A percentile compares a stretch with the other conserved stretches of the same genome.
phyloP scores from a whole-genome alignment of 1,140 invertebrate genomes.

The Aricia agestis region DNA sequence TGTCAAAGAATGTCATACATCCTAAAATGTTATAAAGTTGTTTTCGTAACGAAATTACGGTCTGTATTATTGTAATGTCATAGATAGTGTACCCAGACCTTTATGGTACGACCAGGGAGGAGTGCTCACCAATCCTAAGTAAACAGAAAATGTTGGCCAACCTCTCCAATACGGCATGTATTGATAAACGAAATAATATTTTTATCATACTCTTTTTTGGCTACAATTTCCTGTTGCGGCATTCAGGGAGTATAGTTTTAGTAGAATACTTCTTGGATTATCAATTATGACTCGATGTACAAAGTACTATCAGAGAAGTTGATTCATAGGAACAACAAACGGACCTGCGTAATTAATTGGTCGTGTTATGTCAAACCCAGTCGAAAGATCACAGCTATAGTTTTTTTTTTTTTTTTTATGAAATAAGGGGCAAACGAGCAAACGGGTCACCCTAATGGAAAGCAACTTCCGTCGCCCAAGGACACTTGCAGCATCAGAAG shows the following conservation, averaged over 20 bases:
- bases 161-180: neutral
- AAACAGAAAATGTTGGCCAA: slow-evolving; percentile 1
- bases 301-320: too few relatives aligned
- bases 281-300: too few relatives aligned
- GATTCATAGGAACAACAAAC: too few relatives aligned
- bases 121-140: slow-evolving; percentile 7
- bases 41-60: neutral
- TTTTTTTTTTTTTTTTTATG: too few relatives aligned
- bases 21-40: neutral
- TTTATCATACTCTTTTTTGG: neutral
- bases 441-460: too few relatives aligned
- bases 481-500: too few relatives aligned
- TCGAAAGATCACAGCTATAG: too few relatives aligned
- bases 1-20: neutral
- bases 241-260: neutral
- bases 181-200: slow-evolving; percentile 2
- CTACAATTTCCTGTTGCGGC: neutral
- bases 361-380: too few relatives aligned
- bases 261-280: too few relatives aligned
- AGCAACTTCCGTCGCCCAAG: too few relatives aligned
- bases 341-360: too few relatives aligned
- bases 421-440: too few relatives aligned
- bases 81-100: neutral
- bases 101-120: neutral
- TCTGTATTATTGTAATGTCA: neutral